Percentiles rank a stretch among this genome's conserved stretches.
Conservation (phyloP, 1,140 invertebrate genomes). For the Ylistrum balloti region DNA sequence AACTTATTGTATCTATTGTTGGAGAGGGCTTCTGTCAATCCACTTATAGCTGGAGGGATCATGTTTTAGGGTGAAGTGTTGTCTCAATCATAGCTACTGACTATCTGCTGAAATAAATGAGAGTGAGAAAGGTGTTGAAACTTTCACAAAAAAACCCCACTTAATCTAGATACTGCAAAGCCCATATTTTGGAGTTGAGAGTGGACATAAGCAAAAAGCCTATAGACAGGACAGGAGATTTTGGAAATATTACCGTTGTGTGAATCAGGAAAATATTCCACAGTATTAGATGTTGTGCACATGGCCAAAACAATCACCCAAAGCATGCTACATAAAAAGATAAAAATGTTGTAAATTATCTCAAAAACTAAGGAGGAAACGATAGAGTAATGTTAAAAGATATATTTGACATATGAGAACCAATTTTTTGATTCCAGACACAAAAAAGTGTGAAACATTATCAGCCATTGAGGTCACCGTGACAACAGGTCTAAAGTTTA, state of each 20-base stretch:
- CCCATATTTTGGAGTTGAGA: too few relatives aligned
- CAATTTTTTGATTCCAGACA: neutral
- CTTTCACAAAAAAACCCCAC: neutral
- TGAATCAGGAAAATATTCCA: neutral
- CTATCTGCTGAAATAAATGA: neutral
- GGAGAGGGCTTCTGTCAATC: too few relatives aligned
- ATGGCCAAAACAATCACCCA: slow-evolving; percentile 6
- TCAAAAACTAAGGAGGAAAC: neutral
- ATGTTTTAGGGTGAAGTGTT: too few relatives aligned
- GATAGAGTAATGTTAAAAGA: slow-evolving; percentile 27
- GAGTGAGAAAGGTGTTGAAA: neutral
- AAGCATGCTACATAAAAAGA: neutral
- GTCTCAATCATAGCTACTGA: neutral
- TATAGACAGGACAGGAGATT: too few relatives aligned
- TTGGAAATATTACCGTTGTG: too few relatives aligned
- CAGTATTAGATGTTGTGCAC: neutral
- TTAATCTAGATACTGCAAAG: neutral
- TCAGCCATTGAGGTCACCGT: neutral
- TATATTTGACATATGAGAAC: slow-evolving; percentile 27
- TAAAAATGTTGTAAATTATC: slow-evolving; percentile 13
- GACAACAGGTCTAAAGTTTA: slow-evolving; percentile 8
- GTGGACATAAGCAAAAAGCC: too few relatives aligned
- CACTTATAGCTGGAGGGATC: too few relatives aligned
- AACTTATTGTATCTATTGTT: too few relatives aligned
- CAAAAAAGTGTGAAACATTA: slow-evolving; percentile 3